Evolutionary conservation across 2,888 invertebrate species (phyloP), one percentile per base, ranked within the genome.

Genomic region (Leptinotarsa rubiginosa): DNA sequence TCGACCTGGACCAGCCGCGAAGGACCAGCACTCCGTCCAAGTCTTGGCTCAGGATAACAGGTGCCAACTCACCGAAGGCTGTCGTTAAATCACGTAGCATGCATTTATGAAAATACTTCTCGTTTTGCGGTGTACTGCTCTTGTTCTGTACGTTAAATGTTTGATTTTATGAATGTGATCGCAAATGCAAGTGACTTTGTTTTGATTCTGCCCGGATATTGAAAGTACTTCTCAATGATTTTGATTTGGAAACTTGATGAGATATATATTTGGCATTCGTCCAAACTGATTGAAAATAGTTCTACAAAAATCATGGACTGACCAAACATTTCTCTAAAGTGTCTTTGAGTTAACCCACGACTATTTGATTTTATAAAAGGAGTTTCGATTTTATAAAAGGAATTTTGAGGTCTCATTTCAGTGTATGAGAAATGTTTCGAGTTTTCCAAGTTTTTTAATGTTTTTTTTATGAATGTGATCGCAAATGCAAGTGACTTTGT

Each of bases 21-120:
- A 77, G 69, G 64, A 75, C 78, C 7, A 81, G 77, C 69, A 78
- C 83, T 5, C 81, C 84, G 62, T 83, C 85, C 50, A 85, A 83
- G 77, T 85, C 87, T 4, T 92, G 92, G 91, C 84, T 91, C 4
- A 87, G 91, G 41, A 89, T 92, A 72, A 92, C 91, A 0, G 92
- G 92, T 3, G 89, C 89, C 2, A 90, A 91, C 83, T 91, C 91
- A 0, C 92, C 92, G 4, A 87, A 89, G 7, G 81, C 85, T 7
- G 73, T 78, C 18, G 70, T 80, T 18, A 79, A 78, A 72, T 73
- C 77, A 7, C 72, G 73, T 59, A 76, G 77, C 67, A 69, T 76
- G 73, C 18, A 76, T 54, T 66, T 76, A 25, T 78, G 69, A 74
- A 20, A 15, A 56, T 20, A 20, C 20, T 65, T 15, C 3, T 65